Evolutionary conservation across 2,888 invertebrate genomes (phyloP).

Genomic region (Nycteola revayana): DNA sequence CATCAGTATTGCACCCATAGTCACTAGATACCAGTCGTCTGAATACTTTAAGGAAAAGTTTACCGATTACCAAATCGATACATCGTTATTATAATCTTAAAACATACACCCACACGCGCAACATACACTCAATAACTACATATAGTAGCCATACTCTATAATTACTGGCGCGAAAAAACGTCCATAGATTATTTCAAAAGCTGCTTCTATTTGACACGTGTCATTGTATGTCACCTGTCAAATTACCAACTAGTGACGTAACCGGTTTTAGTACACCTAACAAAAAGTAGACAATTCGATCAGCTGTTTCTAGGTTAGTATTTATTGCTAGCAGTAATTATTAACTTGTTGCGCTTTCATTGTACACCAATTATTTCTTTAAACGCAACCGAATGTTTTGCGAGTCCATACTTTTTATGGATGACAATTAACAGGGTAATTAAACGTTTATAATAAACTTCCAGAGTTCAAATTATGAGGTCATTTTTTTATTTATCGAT

Average conservation of each 20-base stretch:
- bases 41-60: too few species aligned
- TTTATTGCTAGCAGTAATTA: constrained; percentile 29
- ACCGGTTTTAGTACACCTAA: constrained; percentile 51
- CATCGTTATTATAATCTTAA: too few species aligned
- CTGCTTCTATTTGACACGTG: constrained; percentile 32
- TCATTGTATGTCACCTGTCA: constrained; percentile 59
- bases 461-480: too few species aligned
- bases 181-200: constrained; percentile 18
- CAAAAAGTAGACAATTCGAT: constrained; percentile 35
- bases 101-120: too few species aligned
- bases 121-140: too few species aligned
- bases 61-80: too few species aligned
- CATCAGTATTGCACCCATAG: too few species aligned
- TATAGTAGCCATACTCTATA: constrained; percentile 16
- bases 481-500: too few species aligned
- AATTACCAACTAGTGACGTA: constrained; percentile 40
- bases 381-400: constrained; percentile 9
- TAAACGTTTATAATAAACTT: background rate
- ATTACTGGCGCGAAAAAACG: constrained; percentile 17
- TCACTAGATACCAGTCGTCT: too few species aligned
- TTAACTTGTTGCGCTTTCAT: constrained; percentile 24
- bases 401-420: constrained; percentile 23
- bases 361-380: constrained; percentile 24
- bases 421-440: constrained; percentile 18
- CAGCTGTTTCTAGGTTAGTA: constrained; percentile 39